Base-by-base conservation (phyloP, 2,113 vertebrate genomes). In the Nothocercus julius region DNA sequence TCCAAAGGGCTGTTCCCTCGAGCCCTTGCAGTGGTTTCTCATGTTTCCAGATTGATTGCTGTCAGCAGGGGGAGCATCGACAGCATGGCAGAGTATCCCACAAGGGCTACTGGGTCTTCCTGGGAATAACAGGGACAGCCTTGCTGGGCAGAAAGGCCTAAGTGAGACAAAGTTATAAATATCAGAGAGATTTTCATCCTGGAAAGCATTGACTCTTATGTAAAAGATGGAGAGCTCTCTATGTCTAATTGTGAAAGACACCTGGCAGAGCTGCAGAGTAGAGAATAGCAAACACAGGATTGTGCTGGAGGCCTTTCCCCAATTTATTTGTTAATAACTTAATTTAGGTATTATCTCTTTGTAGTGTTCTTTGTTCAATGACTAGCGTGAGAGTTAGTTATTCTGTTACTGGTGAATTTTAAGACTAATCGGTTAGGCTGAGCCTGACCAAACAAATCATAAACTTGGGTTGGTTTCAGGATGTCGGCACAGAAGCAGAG, bases 401-500 rank as follows among this genome's bases (percentile, higher is more conserved):
- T 40, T 45, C 79, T 13, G 68, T 70, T 30, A 7, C 61, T 79
- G 58, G 59, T 53, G 30, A 86, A 77, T 76, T 58, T 81, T 61
- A 62, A 51, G 21, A 36, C 17, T 81, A 67, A 54, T 80, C 87
- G 62, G 74, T 42, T 63, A 22, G 16, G 30, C 63, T 90, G 47
- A 59, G 49, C 73, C 3, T 69, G 34, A 76, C 20, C 34, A 79
- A 68, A 95, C 70, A 2, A 80, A 74, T 70, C 94, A 92, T 90
- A 95, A 97, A 95, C 38, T 9, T 36, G 85, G 97, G 97, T 95
- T 96, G 69, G 84, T 56, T 80, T 85, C 92, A 87, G 86, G 91
- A 83, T 32, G 44, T 68, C 96, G 93, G 68, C 82, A 97, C 86
- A 92, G 80, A 67, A 97, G 90, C 76, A 86, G 96, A 96, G 91